A percentile compares a stretch with the other conserved stretches of the same genome.
phyloP scores from a whole-genome alignment of 2,113 vertebrate species.

The Chionomys nivalis region DNA sequence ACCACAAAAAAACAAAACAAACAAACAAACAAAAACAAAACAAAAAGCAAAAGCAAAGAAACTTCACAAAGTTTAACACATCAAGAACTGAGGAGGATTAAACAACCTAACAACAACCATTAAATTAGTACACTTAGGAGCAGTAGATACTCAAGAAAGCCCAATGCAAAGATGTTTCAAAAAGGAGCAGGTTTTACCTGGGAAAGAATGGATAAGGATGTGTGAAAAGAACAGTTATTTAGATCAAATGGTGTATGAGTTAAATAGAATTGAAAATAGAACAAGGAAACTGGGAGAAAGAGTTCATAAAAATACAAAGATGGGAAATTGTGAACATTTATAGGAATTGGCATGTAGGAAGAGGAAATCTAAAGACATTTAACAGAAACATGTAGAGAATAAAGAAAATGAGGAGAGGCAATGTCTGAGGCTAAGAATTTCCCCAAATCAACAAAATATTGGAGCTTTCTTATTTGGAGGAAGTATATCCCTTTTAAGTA shows the following conservation, averaged over 20 bases:
- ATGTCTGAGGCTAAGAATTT: neutral
- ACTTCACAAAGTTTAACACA: neutral
- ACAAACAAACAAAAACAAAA: too few species aligned
- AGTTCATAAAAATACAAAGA: neutral
- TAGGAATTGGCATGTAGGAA: neutral
- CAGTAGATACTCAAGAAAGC: neutral
- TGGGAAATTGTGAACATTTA: neutral
- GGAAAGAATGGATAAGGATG: neutral
- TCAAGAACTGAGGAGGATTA: neutral
- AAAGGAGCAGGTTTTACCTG: neutral
- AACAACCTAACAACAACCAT: neutral
- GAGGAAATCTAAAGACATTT: constrained; percentile 4
- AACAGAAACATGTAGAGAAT: constrained; percentile 18
- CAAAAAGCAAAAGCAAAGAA: neutral
- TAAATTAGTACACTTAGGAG: neutral
- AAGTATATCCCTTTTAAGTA: neutral
- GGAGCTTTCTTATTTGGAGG: constrained; percentile 12
- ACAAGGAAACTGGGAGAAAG: neutral
- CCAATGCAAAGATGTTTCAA: neutral
- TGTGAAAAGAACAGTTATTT: neutral
- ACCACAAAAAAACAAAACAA: neutral
- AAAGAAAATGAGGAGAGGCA: neutral
- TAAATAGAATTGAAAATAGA: neutral
- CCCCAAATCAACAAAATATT: neutral
- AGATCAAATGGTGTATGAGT: neutral